phyloP scores from a whole-genome alignment of 2,888 invertebrate species.

The Melanotus villosus region DNA sequence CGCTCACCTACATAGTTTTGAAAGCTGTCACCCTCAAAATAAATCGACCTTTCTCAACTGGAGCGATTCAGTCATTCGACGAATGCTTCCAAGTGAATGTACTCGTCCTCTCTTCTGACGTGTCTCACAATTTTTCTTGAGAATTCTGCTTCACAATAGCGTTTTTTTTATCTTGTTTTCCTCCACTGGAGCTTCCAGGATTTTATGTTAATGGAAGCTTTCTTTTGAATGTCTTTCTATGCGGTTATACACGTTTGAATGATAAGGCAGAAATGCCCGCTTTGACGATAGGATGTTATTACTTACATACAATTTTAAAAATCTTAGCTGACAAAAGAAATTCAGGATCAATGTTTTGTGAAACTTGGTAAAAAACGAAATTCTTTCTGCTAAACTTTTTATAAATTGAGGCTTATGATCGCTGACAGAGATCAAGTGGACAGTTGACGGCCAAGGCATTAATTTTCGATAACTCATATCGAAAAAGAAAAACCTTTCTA shows the following conservation, averaged over 20 bases:
- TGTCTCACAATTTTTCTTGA: conserved; percentile 44
- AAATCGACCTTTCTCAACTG: conserved; percentile 54
- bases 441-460: too few relatives aligned
- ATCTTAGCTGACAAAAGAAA: not conserved
- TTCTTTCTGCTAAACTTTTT: too few relatives aligned
- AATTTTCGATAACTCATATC: too few relatives aligned
- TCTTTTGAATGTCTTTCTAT: conserved; percentile 9
- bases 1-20: conserved; percentile 52
- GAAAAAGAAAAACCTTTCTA: too few relatives aligned
- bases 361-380: too few relatives aligned
- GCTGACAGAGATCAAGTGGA: too few relatives aligned
- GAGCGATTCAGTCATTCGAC: conserved; percentile 51
- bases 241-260: conserved; percentile 9
- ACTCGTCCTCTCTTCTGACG: conserved; percentile 48
- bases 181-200: conserved; percentile 10
- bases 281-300: conserved; percentile 1
- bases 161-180: conserved; percentile 34
- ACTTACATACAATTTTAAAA: not conserved
- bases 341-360: too few relatives aligned
- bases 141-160: conserved; percentile 36
- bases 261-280: not conserved
- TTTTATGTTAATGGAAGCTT: conserved; percentile 33
- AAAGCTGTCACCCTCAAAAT: conserved; percentile 54
- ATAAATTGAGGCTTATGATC: too few relatives aligned
- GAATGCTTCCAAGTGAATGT: conserved; percentile 51